phyloP scores from a whole-genome alignment of 1,140 invertebrate species.

The Capitella teleta region DNA sequence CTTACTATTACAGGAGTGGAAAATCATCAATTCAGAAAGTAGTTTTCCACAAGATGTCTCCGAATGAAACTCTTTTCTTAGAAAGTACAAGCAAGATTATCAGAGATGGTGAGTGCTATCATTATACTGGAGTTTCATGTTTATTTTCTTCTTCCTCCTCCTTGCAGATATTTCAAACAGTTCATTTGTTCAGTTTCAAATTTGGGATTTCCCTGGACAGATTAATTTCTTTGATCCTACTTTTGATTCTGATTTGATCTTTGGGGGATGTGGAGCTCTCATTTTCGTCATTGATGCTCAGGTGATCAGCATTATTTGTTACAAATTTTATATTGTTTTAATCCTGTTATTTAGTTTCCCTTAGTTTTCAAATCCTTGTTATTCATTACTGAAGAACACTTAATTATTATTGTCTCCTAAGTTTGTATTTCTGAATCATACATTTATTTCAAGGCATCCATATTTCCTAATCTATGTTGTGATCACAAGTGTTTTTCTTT shows the following conservation, averaged over 20 bases:
- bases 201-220: slow-evolving; percentile 99
- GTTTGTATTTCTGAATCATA: too few species aligned
- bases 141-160: slow-evolving; percentile 40
- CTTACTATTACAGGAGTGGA: slow-evolving; percentile 88
- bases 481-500: too few species aligned
- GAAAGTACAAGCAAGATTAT: slow-evolving; percentile 98
- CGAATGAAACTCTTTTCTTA: slow-evolving; percentile 97
- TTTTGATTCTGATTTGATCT: slow-evolving; percentile 91
- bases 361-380: too few species aligned
- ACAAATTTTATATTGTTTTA: not conserved
- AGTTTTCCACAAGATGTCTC: slow-evolving; percentile 99
- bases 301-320: slow-evolving; percentile 43
- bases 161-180: slow-evolving; percentile 62
- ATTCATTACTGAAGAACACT: too few species aligned
- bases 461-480: too few species aligned
- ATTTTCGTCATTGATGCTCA: slow-evolving; percentile 99
- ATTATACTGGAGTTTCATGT: too few species aligned
- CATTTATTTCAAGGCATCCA: too few species aligned
- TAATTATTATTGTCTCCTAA: too few species aligned
- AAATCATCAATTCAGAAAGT: slow-evolving; percentile 99
- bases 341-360: too few species aligned
- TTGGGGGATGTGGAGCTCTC: slow-evolving; percentile 82
- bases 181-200: slow-evolving; percentile 98
- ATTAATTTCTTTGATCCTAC: slow-evolving; percentile 94
- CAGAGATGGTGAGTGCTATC: slow-evolving; percentile 83